Base-by-base conservation (phyloP, 2,888 invertebrate genomes). In the Serripes groenlandicus region DNA sequence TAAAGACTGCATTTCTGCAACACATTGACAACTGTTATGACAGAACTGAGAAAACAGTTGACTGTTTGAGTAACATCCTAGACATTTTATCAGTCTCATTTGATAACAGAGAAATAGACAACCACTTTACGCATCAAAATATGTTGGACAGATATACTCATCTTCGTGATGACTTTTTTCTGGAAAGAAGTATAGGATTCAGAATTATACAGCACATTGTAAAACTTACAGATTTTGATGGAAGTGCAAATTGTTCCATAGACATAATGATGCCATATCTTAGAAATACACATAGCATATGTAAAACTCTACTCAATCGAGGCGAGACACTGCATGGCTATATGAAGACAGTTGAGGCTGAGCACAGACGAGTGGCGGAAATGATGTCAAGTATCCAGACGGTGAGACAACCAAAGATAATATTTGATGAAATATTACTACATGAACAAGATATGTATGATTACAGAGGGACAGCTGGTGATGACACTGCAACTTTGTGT, bases 1-100 rank as follows among this genome's bases (percentile, higher is more conserved):
- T 62, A 32, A 62, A 62, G 34, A 62, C 62, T n/a, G 62, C 34
- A n/a, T 62, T 62, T 34, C n/a, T 62, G 21, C 1, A 34, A 4
- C 62, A 62, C n/a, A 21, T 62, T 30, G 15, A 15, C 9, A 30
- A 34, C 7, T 62, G 62, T 18, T 5, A 32, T 21, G 62, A 62
- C 34, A 34, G 34, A 21, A n/a, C 2, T 30, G 34, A 9, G 7
- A n/a, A n/a, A 28, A 34, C 9, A 32, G 7, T 4, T 3, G 62
- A 34, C 34, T 62, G 62, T 34, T 30, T 62, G 32, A 21, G 21
- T 21, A 34, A 62, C 34, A 62, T 34, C 34, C 34, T 62, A 11
- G 62, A 62, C n/a, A n/a, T 34, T n/a, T 34, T 62, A 21, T 32
- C 62, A n/a, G 11, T 32, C 9, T 62, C 62, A 15, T 62, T 62